Base-by-base conservation (phyloP, 2,113 vertebrate genomes). In the Xiphophorus couchianus region DNA sequence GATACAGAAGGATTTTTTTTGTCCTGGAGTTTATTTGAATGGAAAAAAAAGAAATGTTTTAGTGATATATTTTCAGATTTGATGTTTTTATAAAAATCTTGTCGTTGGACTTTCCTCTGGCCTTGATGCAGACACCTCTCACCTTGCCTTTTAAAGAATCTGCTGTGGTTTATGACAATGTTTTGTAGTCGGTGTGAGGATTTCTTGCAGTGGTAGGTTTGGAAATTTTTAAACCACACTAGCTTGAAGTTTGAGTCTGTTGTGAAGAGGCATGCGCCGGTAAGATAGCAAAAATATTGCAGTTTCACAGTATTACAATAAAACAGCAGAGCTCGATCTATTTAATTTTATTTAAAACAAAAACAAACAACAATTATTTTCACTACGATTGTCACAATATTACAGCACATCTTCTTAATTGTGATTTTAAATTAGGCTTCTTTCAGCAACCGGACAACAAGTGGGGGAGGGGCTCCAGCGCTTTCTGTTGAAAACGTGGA, bases 41-140 rank as follows among this genome's bases (percentile, higher is more conserved):
- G 1, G 5, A 0, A 17, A 71, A 77, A 84, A 64, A 28, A 88
- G 83, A 81, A 92, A 87, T 92, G 89, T 89, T 92, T 89, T 92
- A 89, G 86, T 84, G 29, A 66, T 66, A 83, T 88, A 88, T 78
- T 86, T 28, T 27, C 83, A 88, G 67, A 84, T 84, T 75, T 89
- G 69, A 83, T 30, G 69, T 85, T 91, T 91, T 92, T 91, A 73
- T 78, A 48, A 83, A 80, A 25, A 58, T 73, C 78, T 83, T 33
- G 82, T 83, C 78, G 81, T 66, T 64, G 39, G 80, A 75, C 78
- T 68, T 66, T 73, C 67, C 48, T 89, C 80, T 86, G 80, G 85
- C 84, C 80, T 82, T 77, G 84, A 82, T 74, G 76, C 77, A 71
- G 28, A 77, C 69, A 70, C 76, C 74, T 85, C 74, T 86, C 86